phyloP scores from a whole-genome alignment of 2,113 vertebrate species.

The Urocolius indicus region DNA sequence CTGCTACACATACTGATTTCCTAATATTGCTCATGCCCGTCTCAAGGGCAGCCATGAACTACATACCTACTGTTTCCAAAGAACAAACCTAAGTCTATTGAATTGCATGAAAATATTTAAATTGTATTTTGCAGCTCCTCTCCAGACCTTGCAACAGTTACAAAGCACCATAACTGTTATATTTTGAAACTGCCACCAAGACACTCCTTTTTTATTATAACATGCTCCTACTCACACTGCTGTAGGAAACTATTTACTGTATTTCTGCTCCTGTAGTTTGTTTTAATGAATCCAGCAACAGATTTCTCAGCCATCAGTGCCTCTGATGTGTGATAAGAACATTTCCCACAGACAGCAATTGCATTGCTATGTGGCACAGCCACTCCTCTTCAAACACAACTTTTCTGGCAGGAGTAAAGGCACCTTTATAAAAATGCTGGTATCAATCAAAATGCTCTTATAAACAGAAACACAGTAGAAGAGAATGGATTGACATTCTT shows the following conservation, averaged over 20 bases:
- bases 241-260: not conserved
- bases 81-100: not conserved
- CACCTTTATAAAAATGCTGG: not conserved
- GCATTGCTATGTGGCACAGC: not conserved
- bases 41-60: not conserved
- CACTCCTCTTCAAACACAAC: not conserved
- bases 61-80: not conserved
- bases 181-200: not conserved
- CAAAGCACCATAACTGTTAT: not conserved
- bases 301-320: not conserved
- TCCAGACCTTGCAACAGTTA: not conserved
- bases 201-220: not conserved
- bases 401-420: not conserved
- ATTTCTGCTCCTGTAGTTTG: not conserved
- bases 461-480: not conserved
- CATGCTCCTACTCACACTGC: not conserved
- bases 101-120: not conserved
- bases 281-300: slow-evolving; percentile 9
- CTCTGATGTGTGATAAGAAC: not conserved
- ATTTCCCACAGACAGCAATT: not conserved
- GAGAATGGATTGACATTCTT: not conserved
- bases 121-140: not conserved
- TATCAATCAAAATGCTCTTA: not conserved
- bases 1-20: not conserved
- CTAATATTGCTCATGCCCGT: not conserved